phyloP scores from a whole-genome alignment of 2,113 vertebrate genomes.

The Phalacrocorax pelagicus region DNA sequence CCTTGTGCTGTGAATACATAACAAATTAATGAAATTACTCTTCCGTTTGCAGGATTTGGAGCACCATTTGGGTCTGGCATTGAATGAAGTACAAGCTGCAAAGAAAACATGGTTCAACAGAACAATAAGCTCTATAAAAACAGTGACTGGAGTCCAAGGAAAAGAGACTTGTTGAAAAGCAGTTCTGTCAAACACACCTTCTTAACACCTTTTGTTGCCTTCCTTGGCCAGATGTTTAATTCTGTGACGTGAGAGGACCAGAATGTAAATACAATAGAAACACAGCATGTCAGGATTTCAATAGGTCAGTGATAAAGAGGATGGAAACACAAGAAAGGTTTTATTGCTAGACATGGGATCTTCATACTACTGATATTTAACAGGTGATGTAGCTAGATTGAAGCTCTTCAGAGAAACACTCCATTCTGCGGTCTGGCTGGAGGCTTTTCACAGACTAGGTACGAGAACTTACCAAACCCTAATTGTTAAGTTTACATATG shows the following conservation, averaged over 20 bases:
- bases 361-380: constrained; percentile 89
- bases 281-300: constrained; percentile 69
- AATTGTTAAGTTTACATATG: constrained; percentile 66
- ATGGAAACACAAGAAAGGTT: constrained; percentile 62
- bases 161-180: constrained; percentile 92
- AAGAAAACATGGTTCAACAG: constrained; percentile 99
- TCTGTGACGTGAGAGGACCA: constrained; percentile 79
- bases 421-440: constrained; percentile 74
- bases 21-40: not conserved
- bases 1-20: not conserved
- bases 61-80: constrained; percentile 92
- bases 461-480: constrained; percentile 75
- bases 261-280: constrained; percentile 71
- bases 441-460: constrained; percentile 74
- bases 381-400: constrained; percentile 61
- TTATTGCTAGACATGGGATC: constrained; percentile 70
- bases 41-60: constrained; percentile 88
- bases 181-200: constrained; percentile 53
- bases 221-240: constrained; percentile 79
- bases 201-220: constrained; percentile 80
- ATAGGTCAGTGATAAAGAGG: constrained; percentile 70
- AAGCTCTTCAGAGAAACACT: constrained; percentile 74
- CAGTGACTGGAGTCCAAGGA: constrained; percentile 93
- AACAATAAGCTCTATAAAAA: constrained; percentile 98
- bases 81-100: constrained; percentile 96